Conservation (phyloP, 2,113 vertebrate species). For the Marcusenius ussheri region DNA sequence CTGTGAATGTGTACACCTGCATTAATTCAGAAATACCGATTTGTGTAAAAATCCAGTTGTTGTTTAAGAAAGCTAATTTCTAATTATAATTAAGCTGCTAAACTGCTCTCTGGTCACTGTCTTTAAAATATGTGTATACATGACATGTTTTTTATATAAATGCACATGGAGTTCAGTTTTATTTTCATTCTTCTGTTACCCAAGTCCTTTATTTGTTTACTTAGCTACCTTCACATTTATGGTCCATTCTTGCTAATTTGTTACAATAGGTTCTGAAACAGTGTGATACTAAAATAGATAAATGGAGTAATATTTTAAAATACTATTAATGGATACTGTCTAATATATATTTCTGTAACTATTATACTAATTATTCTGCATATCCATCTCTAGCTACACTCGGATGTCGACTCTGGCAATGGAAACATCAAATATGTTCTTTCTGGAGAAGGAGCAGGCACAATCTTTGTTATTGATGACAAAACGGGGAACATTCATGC, state of each 20-base stretch:
- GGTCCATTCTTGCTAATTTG: neutral
- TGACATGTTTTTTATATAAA: too few relatives aligned
- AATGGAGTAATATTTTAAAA: neutral
- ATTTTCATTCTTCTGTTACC: neutral
- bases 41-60: neutral
- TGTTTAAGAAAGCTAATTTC: neutral
- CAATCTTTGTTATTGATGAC: slow-evolving; percentile 97
- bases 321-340: neutral
- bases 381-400: slow-evolving; percentile 80
- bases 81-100: too few relatives aligned
- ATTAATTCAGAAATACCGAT: neutral
- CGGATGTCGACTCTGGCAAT: slow-evolving; percentile 86
- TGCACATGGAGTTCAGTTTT: neutral
- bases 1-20: neutral
- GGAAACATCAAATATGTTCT: slow-evolving; percentile 98
- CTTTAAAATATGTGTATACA: too few relatives aligned
- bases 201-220: neutral
- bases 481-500: slow-evolving; percentile 98
- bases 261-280: neutral
- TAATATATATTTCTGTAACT: neutral
- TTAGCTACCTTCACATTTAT: neutral
- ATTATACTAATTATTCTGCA: neutral
- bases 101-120: too few relatives aligned
- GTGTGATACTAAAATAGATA: neutral
- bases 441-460: slow-evolving; percentile 93